Evolutionary conservation across 2,113 vertebrate species (phyloP), one percentile per base, ranked within the genome.

Genomic region (Cinclus cinclus): DNA sequence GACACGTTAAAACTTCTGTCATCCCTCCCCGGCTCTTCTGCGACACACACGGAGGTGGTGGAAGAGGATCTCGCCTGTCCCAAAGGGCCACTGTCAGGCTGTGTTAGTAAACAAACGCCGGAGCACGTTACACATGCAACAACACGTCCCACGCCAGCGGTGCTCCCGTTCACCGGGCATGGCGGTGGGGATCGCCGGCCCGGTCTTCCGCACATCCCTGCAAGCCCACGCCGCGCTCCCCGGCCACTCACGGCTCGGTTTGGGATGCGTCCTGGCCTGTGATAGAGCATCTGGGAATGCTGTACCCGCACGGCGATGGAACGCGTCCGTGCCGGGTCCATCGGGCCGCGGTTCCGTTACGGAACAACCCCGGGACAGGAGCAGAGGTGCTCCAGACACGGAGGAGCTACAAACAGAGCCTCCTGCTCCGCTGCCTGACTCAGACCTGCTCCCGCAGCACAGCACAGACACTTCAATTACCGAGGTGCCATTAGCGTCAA

Each of bases 91-190:
- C 65, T 15, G 35, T 30, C 78, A 33, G 52, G 13, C 75, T 9
- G 71, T 89, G 83, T 79, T 86, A 73, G 93, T 94, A 95, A 97
- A 95, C 95, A 92, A 83, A 94, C 25, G 55, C 75, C 71, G 1
- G n/a, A 76, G 89, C 75, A 52, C 8, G 46, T 50, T 74, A 83
- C 79, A 42, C 88, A 52, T 5, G n/a, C 70, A 11, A 18, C 28
- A 5, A 18, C 28, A 5, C 63, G 20, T 13, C 46, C 52, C 27
- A 77, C 9, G 20, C 68, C 47, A 8, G 11, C 31, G 10, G 31
- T 9, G 71, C 70, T 88, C 22, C 86, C 4, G 31, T 27, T 11
- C 28, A 56, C 49, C 3, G 11, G 63, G 41, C 49, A 33, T 7
- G 1, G 73, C 2, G 6, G 13, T 3, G 16, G 6, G 22, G 3